These are phyloP conservation scores for Chaetodon trifascialis DNA, from an alignment of 2,113 vertebrate genomes.

Conservation along the genomic window DNA sequence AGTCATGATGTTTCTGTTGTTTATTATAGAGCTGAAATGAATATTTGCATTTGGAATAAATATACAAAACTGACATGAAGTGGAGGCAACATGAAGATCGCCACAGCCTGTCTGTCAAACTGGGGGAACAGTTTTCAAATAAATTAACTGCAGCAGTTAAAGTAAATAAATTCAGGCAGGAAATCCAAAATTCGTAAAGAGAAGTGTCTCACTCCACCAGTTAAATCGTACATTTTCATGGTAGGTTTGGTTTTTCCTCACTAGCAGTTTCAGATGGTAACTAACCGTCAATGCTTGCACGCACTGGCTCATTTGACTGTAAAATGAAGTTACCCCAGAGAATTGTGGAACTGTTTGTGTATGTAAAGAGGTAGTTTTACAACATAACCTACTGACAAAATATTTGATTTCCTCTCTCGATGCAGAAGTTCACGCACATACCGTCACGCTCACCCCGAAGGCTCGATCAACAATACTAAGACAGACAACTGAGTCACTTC, in stretches of 20 bases:
- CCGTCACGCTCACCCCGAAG: background rate
- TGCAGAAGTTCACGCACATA: background rate
- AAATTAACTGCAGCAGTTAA: background rate
- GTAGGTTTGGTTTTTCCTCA: background rate
- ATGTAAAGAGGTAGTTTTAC: background rate
- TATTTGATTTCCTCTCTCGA: slow-evolving; percentile 22
- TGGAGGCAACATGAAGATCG: background rate
- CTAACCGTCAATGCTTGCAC: background rate
- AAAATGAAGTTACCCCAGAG: slow-evolving; percentile 32
- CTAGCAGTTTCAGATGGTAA: background rate
- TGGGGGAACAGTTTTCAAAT: background rate
- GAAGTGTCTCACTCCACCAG: background rate
- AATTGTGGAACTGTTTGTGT: background rate
- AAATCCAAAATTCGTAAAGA: slow-evolving; percentile 20
- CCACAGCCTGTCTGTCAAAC: background rate
- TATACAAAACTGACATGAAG: background rate
- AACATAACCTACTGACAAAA: background rate
- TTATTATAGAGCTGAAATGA: background rate
- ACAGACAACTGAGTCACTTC: background rate
- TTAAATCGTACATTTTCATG: background rate
- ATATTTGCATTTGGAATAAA: background rate
- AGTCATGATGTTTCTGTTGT: background rate
- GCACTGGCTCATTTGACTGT: slow-evolving; percentile 37
- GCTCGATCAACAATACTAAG: background rate
- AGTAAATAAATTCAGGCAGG: slow-evolving; percentile 13